A percentile compares a stretch with the other conserved stretches of the same genome.
phyloP scores from a whole-genome alignment of 2,888 invertebrate species.

The Drosophila parthenogenetica region DNA sequence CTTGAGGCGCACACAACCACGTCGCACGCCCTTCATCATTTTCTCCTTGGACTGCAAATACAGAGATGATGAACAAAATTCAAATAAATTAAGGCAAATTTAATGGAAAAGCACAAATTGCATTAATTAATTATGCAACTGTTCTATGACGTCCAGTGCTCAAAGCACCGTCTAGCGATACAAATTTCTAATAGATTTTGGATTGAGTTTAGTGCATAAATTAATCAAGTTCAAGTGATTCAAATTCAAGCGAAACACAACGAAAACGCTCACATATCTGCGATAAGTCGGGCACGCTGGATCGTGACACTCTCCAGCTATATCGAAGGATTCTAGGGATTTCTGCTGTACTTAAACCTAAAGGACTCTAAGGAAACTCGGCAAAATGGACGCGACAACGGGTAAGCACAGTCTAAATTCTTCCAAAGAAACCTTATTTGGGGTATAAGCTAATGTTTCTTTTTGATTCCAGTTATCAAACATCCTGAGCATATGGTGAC shows the following conservation, averaged over 20 bases:
- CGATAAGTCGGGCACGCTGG: constrained; percentile 42
- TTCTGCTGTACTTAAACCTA: not conserved
- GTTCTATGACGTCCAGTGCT: constrained; percentile 27
- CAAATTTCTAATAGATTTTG: constrained; percentile 12
- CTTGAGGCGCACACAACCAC: constrained; percentile 98
- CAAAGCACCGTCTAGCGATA: constrained; percentile 10
- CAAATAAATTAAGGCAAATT: not conserved
- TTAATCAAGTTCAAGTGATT: constrained; percentile 35
- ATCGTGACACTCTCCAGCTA: constrained; percentile 9
- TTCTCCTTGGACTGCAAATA: constrained; percentile 96
- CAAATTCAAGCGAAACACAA: constrained; percentile 23
- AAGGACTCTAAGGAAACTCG: constrained; percentile 1
- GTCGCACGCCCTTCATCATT: constrained; percentile 98
- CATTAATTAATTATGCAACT: not conserved
- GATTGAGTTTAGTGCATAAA: constrained; percentile 34
- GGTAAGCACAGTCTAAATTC: constrained; percentile 11
- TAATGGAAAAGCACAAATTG: not conserved
- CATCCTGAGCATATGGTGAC: constrained; percentile 58
- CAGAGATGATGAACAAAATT: not conserved
- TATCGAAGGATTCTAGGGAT: too few relatives aligned
- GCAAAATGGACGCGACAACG: constrained; percentile 34
- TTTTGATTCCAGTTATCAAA: constrained; percentile 3
- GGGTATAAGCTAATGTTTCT: not conserved
- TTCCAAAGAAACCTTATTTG: not conserved
- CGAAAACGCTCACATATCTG: constrained; percentile 40